Base-by-base conservation (phyloP, 2,797 vertebrate genomes). In the Hyperoplus immaculatus region DNA sequence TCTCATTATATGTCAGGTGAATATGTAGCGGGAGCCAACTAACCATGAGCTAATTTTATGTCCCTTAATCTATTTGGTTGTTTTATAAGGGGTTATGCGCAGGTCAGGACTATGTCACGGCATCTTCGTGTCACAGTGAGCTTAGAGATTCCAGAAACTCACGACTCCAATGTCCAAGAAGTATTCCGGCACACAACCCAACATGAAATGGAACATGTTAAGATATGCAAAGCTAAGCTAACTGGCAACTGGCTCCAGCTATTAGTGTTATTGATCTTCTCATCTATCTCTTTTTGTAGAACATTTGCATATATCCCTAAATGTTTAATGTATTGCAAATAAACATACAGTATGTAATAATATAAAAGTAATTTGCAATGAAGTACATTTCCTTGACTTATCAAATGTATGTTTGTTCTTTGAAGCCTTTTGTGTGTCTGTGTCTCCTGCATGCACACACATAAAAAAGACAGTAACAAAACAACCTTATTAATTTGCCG, bases 401-500 rank as follows among this genome's bases (percentile, higher is more conserved):
- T 82, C 8, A 70, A 76, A 43, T 6, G 7, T 70, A 46, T 49
- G 14, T 46, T 50, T 15, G 14, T 55, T 83, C 13, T 71, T 66
- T 74, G 39, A 79, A 76, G 56, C 47, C 39, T 1, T 65, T 57
- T 50, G 8, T 64, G 16, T 68, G 43, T 77, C 9, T 1, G 16
- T 55, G 53, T 69, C 53, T 72, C 51, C 14, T 9, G 12, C 49
- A 54, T 50, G 46, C 21, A 36, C 21, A 9, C 57, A 51, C 51
- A 38, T 18, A 15, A 29, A 69, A 69, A 70, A 63, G 41, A 78
- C 60, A 29, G 29, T 29, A 3, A 29, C 29, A 29, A 29, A 3
- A 29, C 51, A 64, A 76, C 64, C 57, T 70, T 84, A 82, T 68
- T 47, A 58, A 76, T 73, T 80, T 75, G 55, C 58, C 8, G 0